Evolutionary conservation across 2,797 vertebrate genomes (phyloP).

Genomic region (Jordanella pulchra): DNA sequence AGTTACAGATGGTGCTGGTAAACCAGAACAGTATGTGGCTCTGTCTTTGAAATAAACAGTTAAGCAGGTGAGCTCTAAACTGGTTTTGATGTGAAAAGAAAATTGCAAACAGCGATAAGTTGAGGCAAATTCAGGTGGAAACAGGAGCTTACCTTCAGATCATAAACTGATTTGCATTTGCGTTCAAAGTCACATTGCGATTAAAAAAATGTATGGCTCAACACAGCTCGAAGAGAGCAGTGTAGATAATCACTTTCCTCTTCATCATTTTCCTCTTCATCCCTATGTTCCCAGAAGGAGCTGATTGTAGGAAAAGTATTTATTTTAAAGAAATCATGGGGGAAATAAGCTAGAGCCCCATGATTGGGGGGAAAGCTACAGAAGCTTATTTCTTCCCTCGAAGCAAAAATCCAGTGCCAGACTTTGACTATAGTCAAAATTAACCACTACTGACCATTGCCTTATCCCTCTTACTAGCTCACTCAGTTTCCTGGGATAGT

Average conservation of each 20-base stretch:
- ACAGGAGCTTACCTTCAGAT: too few species aligned
- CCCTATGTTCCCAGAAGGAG: constrained; percentile 22
- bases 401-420: constrained; percentile 13
- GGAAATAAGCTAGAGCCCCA: not conserved
- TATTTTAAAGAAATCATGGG: not conserved
- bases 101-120: too few species aligned
- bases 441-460: not conserved
- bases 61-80: too few species aligned
- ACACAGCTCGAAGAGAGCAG: constrained; percentile 58
- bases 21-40: too few species aligned
- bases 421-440: constrained; percentile 38
- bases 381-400: constrained; percentile 1
- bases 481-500: constrained; percentile 7
- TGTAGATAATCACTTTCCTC: constrained; percentile 17
- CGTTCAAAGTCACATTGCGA: too few species aligned
- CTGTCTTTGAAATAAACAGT: too few species aligned
- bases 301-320: not conserved
- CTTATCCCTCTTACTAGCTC: not conserved
- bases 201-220: too few species aligned
- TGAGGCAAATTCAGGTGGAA: too few species aligned
- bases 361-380: not conserved
- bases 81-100: too few species aligned
- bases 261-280: constrained; percentile 36
- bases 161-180: too few species aligned
- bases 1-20: too few species aligned